A percentile compares a stretch with the other conserved stretches of the same genome.
These are phyloP conservation scores for Drosophila pseudotalamancana DNA, from an alignment of 2,888 invertebrate species.

Conservation along the genomic window DNA sequence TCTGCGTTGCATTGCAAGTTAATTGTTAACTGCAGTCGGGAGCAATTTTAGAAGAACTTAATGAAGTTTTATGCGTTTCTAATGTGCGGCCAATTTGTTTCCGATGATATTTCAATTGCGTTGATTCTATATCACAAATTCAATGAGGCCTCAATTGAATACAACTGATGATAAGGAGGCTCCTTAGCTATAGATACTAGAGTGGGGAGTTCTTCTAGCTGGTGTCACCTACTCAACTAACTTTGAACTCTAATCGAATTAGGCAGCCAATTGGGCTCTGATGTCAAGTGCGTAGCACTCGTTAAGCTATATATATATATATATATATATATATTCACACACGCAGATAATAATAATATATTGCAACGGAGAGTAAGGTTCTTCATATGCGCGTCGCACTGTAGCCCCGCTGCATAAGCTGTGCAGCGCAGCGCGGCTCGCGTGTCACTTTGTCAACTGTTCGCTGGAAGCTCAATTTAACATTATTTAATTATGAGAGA, in stretches of 20 bases:
- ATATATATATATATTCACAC: background rate
- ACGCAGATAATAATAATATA: background rate
- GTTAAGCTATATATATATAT: conserved; percentile 52
- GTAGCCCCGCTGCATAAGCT: conserved; percentile 21
- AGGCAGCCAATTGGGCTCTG: conserved; percentile 58
- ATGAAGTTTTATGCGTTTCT: conserved; percentile 76
- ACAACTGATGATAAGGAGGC: background rate
- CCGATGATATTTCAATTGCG: conserved; percentile 67
- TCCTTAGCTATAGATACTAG: no score
- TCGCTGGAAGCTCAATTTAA: conserved; percentile 53
- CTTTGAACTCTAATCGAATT: conserved; percentile 53
- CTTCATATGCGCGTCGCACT: conserved; percentile 17
- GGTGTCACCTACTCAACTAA: conserved; percentile 7
- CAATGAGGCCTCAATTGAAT: conserved; percentile 10
- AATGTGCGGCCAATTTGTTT: conserved; percentile 67
- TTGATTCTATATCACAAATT: conserved; percentile 22
- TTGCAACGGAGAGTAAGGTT: conserved; percentile 4
- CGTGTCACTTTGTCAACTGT: conserved; percentile 63
- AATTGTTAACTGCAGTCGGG: conserved; percentile 54
- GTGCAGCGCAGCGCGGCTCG: conserved; percentile 49
- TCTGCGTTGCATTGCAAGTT: conserved; percentile 55
- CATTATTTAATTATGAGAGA: conserved; percentile 71
- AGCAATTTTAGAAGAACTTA: conserved; percentile 46
- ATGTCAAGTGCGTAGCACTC: conserved; percentile 64
- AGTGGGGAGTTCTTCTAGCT: conserved; percentile 17